Base-by-base conservation (phyloP, 2,888 invertebrate species). In the Apeira syringaria region DNA sequence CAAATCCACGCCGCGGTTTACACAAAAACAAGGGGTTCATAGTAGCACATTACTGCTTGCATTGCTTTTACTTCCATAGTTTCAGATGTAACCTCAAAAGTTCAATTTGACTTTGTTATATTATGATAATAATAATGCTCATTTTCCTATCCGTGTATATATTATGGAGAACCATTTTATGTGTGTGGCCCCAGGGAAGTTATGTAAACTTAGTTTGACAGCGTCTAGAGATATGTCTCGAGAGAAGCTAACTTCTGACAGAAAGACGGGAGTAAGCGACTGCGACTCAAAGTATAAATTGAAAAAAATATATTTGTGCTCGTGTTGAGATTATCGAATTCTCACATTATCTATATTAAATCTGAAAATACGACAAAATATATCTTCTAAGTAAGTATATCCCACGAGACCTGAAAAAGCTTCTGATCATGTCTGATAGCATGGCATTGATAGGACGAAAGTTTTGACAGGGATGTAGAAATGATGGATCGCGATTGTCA, bases 271-370 rank as follows among this genome's bases (percentile, higher is more conserved):
- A 6, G 7, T 20, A 20, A 20, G 6, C 20, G 20, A 20, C 4
- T 20, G 20, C 20, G 20, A 20, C 20, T 20, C 20, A 20, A 20
- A 20, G 20, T 20, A n/a, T n/a, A 20, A 20, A 20, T 7, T 20
- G 20, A 20, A 20, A 5, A 20, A 20, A 20, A 5, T 7, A 31
- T 7, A 11, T n/a, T 12, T 9, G 11, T 8, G 9, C 6, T 2
- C 10, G 11, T 7, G 9, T 32, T 24, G n/a, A 3, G 12, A n/a
- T 65, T 80, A 85, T 86, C 84, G 83, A 86, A 86, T 80, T 76
- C 72, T 71, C 71, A 71, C 77, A 71, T 72, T n/a, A n/a, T n/a
- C n/a, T n/a, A 61, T 60, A 61, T 63, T 74, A 79, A 80, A 80
- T 79, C 79, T 76, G 59, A 61, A 50, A 56, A 68, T 61, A 67